phyloP scores from a whole-genome alignment of 2,888 invertebrate genomes.

The Sipha maydis region DNA sequence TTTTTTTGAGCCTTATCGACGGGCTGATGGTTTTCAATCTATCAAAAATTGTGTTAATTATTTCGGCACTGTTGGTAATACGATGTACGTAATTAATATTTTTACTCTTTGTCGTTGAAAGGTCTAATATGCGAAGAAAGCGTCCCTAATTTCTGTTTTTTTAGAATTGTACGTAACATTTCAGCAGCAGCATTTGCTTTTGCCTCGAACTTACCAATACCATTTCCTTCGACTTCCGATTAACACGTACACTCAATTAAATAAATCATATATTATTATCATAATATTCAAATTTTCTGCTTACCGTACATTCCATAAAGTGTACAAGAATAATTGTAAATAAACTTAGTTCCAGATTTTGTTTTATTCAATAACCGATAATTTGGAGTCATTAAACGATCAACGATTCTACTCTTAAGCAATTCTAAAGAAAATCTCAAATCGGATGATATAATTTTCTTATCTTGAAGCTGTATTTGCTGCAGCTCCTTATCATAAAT shows the following conservation, averaged over 20 bases:
- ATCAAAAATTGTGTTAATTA: neutral
- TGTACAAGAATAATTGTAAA: conserved; percentile 40
- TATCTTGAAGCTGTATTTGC: conserved; percentile 6
- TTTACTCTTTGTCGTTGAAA: conserved; percentile 24
- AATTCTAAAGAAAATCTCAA: conserved; percentile 26
- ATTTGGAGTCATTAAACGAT: neutral
- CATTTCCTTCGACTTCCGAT: conserved; percentile 38
- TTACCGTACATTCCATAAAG: conserved; percentile 53
- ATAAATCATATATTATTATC: no score
- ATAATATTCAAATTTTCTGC: no score
- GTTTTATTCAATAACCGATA: neutral
- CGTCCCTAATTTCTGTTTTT: conserved; percentile 5
- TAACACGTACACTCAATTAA: neutral
- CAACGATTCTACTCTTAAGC: conserved; percentile 13
- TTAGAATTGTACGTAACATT: conserved; percentile 34
- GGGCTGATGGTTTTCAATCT: neutral
- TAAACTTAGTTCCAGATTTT: neutral
- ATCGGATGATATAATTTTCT: neutral
- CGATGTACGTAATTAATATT: neutral
- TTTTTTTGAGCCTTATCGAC: neutral
- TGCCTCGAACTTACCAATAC: neutral
- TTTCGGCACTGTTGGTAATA: neutral
- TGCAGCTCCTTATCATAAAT: neutral
- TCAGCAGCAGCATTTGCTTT: conserved; percentile 14
- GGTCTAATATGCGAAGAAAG: conserved; percentile 31